Conservation (phyloP, 53 echinoderm and acorn worm genomes). For the Zoroaster sp. region DNA sequence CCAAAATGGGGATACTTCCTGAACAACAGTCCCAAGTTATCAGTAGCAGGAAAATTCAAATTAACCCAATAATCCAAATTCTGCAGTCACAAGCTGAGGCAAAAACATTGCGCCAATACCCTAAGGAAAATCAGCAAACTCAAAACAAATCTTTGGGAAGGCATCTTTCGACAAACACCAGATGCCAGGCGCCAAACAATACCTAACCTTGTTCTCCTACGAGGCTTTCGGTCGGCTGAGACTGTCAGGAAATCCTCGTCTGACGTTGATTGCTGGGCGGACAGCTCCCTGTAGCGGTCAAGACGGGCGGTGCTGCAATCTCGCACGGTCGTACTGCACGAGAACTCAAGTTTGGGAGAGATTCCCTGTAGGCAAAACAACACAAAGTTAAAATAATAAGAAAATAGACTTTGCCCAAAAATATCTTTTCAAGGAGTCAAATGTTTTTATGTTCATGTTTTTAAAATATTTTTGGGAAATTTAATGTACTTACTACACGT, state of each 20-base stretch:
- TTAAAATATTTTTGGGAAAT: not conserved
- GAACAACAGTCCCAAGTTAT: not conserved
- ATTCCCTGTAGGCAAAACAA: constrained; percentile 68
- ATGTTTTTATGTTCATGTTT: too few species aligned
- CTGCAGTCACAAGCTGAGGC: not conserved
- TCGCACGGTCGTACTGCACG: constrained; percentile 79
- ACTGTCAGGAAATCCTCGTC: constrained; percentile 62
- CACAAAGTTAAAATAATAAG: not conserved
- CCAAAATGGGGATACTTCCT: not conserved
- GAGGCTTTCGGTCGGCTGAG: constrained; percentile 37
- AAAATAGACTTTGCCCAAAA: too few species aligned
- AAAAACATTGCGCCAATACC: not conserved
- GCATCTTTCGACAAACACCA: not conserved
- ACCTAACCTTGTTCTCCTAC: constrained; percentile 55
- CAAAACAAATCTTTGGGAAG: not conserved
- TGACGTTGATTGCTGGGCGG: constrained; percentile 51
- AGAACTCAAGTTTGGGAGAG: constrained; percentile 97
- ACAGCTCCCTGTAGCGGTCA: constrained; percentile 72
- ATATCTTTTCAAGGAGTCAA: too few species aligned
- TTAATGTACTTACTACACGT: too few species aligned
- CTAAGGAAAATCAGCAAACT: not conserved
- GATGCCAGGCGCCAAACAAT: not conserved
- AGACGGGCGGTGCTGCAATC: constrained; percentile 68
- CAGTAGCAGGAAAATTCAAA: not conserved
- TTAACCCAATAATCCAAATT: not conserved